Base-by-base conservation (phyloP, 2,888 invertebrate species). In the Branchipolynoe longqiensis region DNA sequence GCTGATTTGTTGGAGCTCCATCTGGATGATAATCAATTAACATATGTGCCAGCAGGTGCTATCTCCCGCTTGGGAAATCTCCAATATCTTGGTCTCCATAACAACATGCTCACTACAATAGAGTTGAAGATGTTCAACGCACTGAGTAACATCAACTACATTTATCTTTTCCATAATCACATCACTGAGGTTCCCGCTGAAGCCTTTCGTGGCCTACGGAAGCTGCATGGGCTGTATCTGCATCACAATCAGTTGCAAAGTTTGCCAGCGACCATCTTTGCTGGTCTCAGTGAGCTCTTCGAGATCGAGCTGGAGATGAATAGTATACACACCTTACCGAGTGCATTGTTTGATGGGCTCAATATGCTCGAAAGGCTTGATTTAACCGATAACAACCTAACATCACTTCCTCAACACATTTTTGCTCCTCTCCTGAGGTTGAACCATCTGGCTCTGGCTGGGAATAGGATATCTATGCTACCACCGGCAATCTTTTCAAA, bases 81-180 rank as follows among this genome's bases (percentile, higher is more conserved):
- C 28, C 78, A 78, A 48, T 78, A 78, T 28, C 78, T 78, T 12
- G 78, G 78, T 25, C 78, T 78, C 18, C 78, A 78, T 25, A 78
- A 78, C 18, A 78, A 78, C 33, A 78, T 12, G 28, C 40, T 78
- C 41, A 8, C 54, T 1, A 41, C 31, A 8, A 6, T 78, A 28
- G 28, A 78, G 2, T 48, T 48, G 28, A 6, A 78, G 4, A 78
- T 25, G 22, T 33, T 78, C 3, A 41, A 25, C n/a, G 48, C 78
- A 1, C 54, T 78, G 41, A n/a, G n/a, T 28, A 78, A 78, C 28
- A 41, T 78, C 54, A 78, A 48, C 78, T 78, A 78, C 48, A 41
- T 78, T 22, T 78, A 78, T 25, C 48, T 78, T 18, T 78, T 78
- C 28, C 78, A 78, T 25, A 78, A 78, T n/a, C 48, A n/a, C 31